phyloP scores from a whole-genome alignment of 2,797 vertebrate genomes.

The Cirrhinus molitorella region DNA sequence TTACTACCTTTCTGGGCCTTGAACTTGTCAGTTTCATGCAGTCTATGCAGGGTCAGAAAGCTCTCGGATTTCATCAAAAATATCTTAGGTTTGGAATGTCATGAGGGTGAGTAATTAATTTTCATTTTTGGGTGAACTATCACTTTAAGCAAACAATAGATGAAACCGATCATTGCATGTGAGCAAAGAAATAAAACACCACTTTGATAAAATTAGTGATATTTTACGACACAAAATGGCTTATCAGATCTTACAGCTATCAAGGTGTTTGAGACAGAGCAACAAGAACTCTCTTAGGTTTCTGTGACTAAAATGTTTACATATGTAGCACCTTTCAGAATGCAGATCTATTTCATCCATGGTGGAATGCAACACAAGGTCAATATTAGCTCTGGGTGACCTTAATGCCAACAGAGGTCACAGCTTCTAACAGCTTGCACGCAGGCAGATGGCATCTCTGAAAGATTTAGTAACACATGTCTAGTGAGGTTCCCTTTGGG shows the following conservation, averaged over 20 bases:
- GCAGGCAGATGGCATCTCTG: slow-evolving; percentile 81
- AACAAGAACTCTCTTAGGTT: not conserved
- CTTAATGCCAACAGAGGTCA: slow-evolving; percentile 78
- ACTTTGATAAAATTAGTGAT: not conserved
- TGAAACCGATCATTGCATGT: no score
- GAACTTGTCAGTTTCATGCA: no score
- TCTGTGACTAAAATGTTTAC: slow-evolving; percentile 7
- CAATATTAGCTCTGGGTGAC: slow-evolving; percentile 75
- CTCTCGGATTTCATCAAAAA: no score
- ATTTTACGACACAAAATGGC: not conserved
- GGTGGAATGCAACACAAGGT: slow-evolving; percentile 57
- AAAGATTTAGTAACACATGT: slow-evolving; percentile 85
- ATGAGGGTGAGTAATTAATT: no score
- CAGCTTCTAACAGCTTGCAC: slow-evolving; percentile 75
- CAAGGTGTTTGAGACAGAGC: not conserved
- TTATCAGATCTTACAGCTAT: not conserved
- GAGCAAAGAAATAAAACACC: no score
- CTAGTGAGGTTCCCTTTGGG: slow-evolving; percentile 79
- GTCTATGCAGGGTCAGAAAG: no score
- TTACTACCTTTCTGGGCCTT: no score
- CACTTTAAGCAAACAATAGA: no score
- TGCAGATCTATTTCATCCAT: slow-evolving; percentile 17
- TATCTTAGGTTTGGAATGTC: no score
- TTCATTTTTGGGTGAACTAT: no score
- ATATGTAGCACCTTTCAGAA: not conserved